phyloP scores from a whole-genome alignment of 2,888 invertebrate species.

The Eupithecia tripunctaria region DNA sequence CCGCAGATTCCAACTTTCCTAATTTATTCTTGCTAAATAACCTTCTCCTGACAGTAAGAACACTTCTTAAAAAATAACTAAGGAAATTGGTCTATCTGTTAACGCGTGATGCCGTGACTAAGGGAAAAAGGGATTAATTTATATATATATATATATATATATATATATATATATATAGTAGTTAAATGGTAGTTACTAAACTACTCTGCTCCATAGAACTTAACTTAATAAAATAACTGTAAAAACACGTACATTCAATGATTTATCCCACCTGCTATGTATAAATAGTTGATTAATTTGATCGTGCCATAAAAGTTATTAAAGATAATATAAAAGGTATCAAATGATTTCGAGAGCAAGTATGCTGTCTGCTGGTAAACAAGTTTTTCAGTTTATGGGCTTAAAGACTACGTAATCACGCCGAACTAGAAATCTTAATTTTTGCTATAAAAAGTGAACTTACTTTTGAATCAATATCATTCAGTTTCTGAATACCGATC shows the following conservation, averaged over 20 bases:
- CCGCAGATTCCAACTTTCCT: no score
- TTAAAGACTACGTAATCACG: constrained; percentile 39
- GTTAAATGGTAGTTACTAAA: not conserved
- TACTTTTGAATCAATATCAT: constrained; percentile 55
- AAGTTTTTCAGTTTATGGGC: constrained; percentile 34
- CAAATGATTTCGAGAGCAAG: constrained; percentile 16
- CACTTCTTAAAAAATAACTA: no score
- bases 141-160: no score
- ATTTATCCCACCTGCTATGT: no score
- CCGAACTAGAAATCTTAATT: constrained; percentile 35
- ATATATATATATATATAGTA: no score
- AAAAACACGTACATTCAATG: not conserved
- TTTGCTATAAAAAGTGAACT: constrained; percentile 59
- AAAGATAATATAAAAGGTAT: not conserved
- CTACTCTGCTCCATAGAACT: not conserved
- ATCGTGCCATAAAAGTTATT: not conserved
- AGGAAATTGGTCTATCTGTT: no score
- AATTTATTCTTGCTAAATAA: no score
- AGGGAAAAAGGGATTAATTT: no score
- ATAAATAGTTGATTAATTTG: not conserved
- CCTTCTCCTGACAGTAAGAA: no score
- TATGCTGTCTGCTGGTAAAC: constrained; percentile 26
- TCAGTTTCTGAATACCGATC: constrained; percentile 48
- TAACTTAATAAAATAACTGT: not conserved
- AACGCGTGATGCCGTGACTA: no score